phyloP scores from a whole-genome alignment of 2,888 invertebrate species.

The Protonemura montana region DNA sequence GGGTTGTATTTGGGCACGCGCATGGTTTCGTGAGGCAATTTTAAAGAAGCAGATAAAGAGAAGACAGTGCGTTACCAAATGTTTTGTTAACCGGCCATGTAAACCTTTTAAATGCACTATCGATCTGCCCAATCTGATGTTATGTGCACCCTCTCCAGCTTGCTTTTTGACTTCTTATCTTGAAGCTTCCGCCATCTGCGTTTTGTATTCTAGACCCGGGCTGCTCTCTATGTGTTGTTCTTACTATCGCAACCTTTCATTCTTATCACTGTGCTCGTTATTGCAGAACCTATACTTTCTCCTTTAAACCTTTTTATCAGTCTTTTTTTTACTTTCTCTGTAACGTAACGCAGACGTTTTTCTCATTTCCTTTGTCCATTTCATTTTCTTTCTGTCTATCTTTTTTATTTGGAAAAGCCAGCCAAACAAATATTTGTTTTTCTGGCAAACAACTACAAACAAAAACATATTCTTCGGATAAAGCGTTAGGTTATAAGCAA shows the following conservation, averaged over 20 bases:
- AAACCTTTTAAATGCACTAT: constrained; percentile 2
- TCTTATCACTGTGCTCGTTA: constrained; percentile 16
- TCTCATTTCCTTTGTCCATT: constrained; percentile 12
- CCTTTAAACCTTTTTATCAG: neutral
- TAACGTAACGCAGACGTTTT: constrained; percentile 2
- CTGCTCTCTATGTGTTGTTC: constrained; percentile 27
- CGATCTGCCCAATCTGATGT: neutral
- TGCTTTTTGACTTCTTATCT: neutral
- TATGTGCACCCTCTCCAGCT: neutral
- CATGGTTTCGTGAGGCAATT: neutral
- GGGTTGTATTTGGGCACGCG: neutral
- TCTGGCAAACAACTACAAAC: neutral
- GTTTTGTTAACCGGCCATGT: neutral
- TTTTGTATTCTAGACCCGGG: neutral
- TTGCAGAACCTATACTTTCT: constrained; percentile 13
- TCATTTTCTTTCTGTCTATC: constrained; percentile 12
- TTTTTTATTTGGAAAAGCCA: neutral
- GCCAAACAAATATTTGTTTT: neutral
- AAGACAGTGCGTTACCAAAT: neutral
- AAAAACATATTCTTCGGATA: neutral
- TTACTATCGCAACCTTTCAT: neutral
- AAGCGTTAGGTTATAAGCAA: neutral
- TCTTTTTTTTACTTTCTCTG: constrained; percentile 1
- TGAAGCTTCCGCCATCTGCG: neutral
- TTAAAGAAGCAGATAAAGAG: neutral